Evolutionary conservation across 2,888 invertebrate genomes (phyloP).

Genomic region (Limenitis camilla): DNA sequence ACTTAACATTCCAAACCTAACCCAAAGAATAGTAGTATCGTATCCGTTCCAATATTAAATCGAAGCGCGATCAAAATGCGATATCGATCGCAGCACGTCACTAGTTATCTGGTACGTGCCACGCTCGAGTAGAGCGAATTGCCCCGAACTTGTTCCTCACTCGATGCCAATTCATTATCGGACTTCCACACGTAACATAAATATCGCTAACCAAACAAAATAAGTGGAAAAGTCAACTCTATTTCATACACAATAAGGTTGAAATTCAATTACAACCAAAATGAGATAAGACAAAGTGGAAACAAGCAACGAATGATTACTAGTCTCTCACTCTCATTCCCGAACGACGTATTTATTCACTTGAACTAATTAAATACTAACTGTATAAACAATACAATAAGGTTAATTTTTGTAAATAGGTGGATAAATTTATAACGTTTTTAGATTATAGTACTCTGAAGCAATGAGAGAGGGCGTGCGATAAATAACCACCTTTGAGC

Average conservation of each 20-base stretch:
- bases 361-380: constrained; percentile 38
- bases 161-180: constrained; percentile 68
- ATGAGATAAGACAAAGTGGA: constrained; percentile 59
- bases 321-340: constrained; percentile 53
- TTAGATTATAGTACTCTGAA: constrained; percentile 50
- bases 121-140: constrained; percentile 48
- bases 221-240: constrained; percentile 29
- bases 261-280: constrained; percentile 27
- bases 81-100: constrained; percentile 29
- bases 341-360: constrained; percentile 52
- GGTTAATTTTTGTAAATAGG: constrained; percentile 39
- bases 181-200: constrained; percentile 57
- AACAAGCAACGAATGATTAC: constrained; percentile 69
- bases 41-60: constrained; percentile 16
- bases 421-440: constrained; percentile 51
- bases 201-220: constrained; percentile 38
- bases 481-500: constrained; percentile 74
- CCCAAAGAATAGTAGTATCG: not conserved
- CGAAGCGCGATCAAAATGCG: constrained; percentile 19
- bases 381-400: constrained; percentile 39
- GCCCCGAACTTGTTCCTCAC: constrained; percentile 58
- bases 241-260: constrained; percentile 22
- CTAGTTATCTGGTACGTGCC: constrained; percentile 36
- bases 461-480: constrained; percentile 74
- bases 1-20: constrained; percentile 15